phyloP scores from a whole-genome alignment of 2,797 vertebrate species.

The Pipistrellus nathusii region DNA sequence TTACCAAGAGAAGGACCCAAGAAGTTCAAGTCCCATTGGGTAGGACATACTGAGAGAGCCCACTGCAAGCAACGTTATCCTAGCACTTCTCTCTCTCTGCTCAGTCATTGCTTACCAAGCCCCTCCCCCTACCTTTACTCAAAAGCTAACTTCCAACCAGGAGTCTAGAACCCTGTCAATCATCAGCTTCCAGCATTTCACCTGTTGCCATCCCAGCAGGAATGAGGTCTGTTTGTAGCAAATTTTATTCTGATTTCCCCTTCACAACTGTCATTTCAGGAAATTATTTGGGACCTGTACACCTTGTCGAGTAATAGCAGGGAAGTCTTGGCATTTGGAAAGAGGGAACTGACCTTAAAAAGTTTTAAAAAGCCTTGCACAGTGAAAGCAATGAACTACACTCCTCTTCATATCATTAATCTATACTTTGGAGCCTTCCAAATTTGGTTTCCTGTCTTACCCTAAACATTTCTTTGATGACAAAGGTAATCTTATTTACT shows the following conservation, averaged over 20 bases:
- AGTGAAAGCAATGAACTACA: background rate
- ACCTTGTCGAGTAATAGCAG: background rate
- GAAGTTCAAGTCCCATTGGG: background rate
- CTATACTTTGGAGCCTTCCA: background rate
- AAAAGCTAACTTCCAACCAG: background rate
- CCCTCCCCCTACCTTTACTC: background rate
- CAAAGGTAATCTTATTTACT: background rate
- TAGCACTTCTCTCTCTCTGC: background rate
- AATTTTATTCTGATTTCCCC: conserved; percentile 32
- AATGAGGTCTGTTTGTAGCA: background rate
- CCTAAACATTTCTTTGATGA: conserved; percentile 43
- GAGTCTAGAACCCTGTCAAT: background rate
- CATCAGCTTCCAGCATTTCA: background rate
- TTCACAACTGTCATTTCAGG: conserved; percentile 26
- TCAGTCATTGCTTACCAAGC: background rate
- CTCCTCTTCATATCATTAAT: background rate
- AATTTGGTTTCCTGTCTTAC: background rate
- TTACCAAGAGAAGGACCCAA: background rate
- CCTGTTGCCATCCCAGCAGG: background rate
- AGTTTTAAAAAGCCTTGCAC: background rate
- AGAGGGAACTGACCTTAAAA: background rate
- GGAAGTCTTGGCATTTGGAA: conserved; percentile 30
- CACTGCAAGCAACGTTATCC: background rate
- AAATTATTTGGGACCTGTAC: conserved; percentile 2
- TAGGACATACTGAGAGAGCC: background rate